phyloP scores from a whole-genome alignment of 2,797 vertebrate genomes.

The Liasis olivaceus region DNA sequence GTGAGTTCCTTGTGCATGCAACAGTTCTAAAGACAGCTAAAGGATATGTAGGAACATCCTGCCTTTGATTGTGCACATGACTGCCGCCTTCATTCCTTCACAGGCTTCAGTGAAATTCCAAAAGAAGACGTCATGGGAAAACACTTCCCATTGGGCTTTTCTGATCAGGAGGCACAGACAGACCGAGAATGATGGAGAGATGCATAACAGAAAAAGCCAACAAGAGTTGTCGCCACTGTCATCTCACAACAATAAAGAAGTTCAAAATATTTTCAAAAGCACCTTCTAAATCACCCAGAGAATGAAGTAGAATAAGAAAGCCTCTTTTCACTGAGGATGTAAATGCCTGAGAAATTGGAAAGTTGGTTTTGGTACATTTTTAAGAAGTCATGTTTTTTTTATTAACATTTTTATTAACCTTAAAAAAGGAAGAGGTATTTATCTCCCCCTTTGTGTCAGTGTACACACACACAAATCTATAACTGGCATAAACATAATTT shows the following conservation, averaged over 20 bases:
- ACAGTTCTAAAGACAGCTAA: neutral
- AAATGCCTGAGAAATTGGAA: neutral
- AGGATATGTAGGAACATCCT: neutral
- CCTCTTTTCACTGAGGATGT: neutral
- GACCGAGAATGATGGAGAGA: neutral
- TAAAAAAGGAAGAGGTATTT: constrained; percentile 30
- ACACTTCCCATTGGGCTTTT: neutral
- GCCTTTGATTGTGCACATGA: neutral
- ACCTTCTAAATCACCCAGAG: neutral
- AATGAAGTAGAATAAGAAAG: neutral
- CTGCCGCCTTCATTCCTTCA: neutral
- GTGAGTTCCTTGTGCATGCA: neutral
- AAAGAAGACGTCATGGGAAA: neutral
- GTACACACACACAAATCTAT: constrained; percentile 17
- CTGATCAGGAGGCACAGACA: neutral
- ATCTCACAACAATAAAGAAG: constrained; percentile 36
- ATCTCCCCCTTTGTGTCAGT: neutral
- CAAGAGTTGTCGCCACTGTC: neutral
- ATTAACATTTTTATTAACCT: constrained; percentile 22
- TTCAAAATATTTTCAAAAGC: neutral
- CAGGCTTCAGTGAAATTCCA: neutral
- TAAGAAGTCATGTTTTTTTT: neutral
- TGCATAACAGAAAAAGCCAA: neutral
- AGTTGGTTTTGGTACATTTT: neutral
- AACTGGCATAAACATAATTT: constrained; percentile 50